Evolutionary conservation across 64 coral and sea anemone species (phyloP).

Genomic region (Montipora efflorescens): DNA sequence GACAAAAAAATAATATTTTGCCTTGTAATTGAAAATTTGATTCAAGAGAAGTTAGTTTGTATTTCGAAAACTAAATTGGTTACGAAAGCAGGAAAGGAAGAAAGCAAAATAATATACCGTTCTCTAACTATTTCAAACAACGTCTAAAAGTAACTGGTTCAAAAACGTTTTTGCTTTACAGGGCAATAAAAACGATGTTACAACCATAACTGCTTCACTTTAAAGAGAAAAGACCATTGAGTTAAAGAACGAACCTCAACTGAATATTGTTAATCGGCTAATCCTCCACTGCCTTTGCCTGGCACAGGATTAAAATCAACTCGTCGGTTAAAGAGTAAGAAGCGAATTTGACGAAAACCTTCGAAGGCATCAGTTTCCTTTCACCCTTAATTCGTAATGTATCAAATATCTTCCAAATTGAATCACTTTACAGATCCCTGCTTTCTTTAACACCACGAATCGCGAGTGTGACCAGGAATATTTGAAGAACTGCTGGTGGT

Average conservation of each 20-base stretch:
- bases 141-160: not conserved
- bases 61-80: not conserved
- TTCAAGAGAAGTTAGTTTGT: not conserved
- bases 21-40: not conserved
- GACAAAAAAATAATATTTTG: too few species aligned
- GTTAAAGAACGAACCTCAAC: not conserved
- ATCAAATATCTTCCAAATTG: not conserved
- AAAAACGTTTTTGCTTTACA: too few species aligned
- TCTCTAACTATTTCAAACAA: not conserved
- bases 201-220: not conserved
- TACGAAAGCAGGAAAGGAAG: not conserved
- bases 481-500: conserved; percentile 5
- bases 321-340: not conserved
- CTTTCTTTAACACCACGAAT: not conserved
- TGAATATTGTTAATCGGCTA: not conserved
- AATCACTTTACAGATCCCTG: not conserved
- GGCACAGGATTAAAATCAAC: not conserved
- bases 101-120: not conserved
- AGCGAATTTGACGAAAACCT: not conserved
- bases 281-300: too few species aligned
- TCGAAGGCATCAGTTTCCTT: not conserved
- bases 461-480: not conserved
- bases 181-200: not conserved
- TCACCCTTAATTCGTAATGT: not conserved
- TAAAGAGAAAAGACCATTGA: not conserved